Evolutionary conservation across 2,797 vertebrate species (phyloP), one percentile per base, ranked within the genome.

Genomic region (Squalus acanthias): DNA sequence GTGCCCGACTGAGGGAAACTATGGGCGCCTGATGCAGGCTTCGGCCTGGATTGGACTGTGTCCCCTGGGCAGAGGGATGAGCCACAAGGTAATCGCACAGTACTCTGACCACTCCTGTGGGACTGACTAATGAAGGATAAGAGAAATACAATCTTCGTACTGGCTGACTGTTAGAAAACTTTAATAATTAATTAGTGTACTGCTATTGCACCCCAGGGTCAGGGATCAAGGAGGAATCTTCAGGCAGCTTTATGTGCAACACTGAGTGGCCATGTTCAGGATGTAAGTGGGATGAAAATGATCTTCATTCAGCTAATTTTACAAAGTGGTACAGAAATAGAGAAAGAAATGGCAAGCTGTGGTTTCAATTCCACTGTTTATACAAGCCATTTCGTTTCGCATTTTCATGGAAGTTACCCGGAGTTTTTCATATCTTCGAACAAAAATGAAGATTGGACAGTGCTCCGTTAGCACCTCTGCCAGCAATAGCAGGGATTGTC

Each of bases 101-200:
- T 97, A 96, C 97, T 97, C 95, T 97, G 97, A 96, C 96, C 97
- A 96, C 97, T 97, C 97, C 97, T 96, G 97, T 97, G 96, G 96
- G 97, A 98, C 97, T 76, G 89, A 96, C 96, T 96, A 98, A 97
- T 98, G 97, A 97, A 97, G 97, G 96, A 85, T 97, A 97, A 97
- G 96, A 97, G 98, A 98, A 99, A 98, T 96, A 97, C 96, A 97
- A 98, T 97, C 97, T 96, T 97, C 97, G 96, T 97, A 97, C 96
- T 97, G 97, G 97, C 98, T 98, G 98, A 98, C 98, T 98, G 98
- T 98, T 98, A 98, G 98, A 98, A 98, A 97, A 98, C 98, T 98
- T 98, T 97, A 98, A 98, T 99, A 98, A 99, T 98, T 98, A 98
- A 99, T 98, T 98, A 98, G 98, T 97, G 98, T 98, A 97, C 98